Conservation (phyloP, 2,797 vertebrate species). For the Manis javanica region DNA sequence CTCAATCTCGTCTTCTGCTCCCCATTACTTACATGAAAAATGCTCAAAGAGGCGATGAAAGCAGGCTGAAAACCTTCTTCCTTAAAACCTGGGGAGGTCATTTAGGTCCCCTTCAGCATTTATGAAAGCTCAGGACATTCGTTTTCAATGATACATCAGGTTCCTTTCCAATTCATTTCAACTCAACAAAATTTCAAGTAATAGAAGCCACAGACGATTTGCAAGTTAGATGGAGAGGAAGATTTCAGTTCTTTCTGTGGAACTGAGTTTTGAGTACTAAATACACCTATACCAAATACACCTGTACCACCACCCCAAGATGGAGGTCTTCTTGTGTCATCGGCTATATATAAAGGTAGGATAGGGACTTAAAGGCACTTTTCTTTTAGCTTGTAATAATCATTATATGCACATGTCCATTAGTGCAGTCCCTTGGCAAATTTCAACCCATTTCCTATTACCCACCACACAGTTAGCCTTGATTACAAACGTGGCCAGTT, state of each 20-base stretch:
- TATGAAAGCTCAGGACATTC: not conserved
- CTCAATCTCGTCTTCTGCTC: not conserved
- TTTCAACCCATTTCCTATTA: not conserved
- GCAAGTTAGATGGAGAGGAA: not conserved
- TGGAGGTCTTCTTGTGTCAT: not conserved
- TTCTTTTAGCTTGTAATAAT: not conserved
- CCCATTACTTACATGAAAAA: not conserved
- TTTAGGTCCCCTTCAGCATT: not conserved
- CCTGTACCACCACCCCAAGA: not conserved
- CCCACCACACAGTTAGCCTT: constrained; percentile 17
- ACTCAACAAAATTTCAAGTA: not conserved
- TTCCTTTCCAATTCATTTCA: constrained; percentile 34
- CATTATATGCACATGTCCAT: not conserved
- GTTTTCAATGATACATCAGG: not conserved
- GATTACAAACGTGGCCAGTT: not conserved
- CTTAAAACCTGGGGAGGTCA: not conserved
- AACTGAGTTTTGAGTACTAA: not conserved
- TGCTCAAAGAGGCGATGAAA: not conserved
- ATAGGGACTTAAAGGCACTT: not conserved
- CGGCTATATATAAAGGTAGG: not conserved
- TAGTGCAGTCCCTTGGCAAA: not conserved
- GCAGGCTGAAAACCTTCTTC: not conserved
- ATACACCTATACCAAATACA: not conserved
- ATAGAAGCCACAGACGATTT: not conserved
- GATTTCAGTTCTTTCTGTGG: not conserved